Evolutionary conservation across 2,113 vertebrate species (phyloP).

Genomic region (Apteryx mantelli): DNA sequence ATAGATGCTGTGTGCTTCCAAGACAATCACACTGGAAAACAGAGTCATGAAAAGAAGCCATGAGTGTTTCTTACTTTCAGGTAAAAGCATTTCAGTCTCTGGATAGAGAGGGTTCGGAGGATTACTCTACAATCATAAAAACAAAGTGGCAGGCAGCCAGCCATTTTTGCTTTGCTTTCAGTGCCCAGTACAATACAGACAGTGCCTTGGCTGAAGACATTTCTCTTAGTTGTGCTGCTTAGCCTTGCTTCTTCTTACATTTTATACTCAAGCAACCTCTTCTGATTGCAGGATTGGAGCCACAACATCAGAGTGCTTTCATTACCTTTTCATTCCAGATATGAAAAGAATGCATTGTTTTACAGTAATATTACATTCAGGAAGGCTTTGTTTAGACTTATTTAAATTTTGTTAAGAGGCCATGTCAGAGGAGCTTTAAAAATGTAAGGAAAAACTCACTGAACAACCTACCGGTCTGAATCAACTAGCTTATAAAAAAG

Average conservation of each 20-base stretch:
- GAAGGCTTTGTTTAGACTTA: not conserved
- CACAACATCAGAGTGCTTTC: not conserved
- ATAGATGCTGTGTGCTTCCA: conserved; percentile 66
- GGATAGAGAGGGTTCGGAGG: not conserved
- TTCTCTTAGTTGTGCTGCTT: not conserved
- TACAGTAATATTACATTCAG: not conserved
- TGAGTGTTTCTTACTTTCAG: not conserved
- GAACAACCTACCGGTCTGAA: not conserved
- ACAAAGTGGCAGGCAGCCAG: not conserved
- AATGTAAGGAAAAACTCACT: not conserved
- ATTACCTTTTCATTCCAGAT: not conserved
- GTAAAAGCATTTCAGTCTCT: not conserved
- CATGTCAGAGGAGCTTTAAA: not conserved
- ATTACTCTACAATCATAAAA: not conserved
- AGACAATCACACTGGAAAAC: conserved; percentile 45
- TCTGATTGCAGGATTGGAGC: not conserved
- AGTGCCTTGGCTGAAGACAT: not conserved
- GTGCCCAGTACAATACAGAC: not conserved
- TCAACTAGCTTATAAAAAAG: not conserved
- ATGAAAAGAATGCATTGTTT: not conserved
- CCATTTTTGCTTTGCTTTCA: not conserved
- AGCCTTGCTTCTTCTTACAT: not conserved
- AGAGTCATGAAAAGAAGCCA: conserved; percentile 5
- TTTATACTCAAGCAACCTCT: not conserved
- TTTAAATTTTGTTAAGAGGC: conserved; percentile 12